These are phyloP conservation scores for Elephantulus edwardii DNA, from an alignment of 2,113 vertebrate genomes.

Conservation along the genomic window DNA sequence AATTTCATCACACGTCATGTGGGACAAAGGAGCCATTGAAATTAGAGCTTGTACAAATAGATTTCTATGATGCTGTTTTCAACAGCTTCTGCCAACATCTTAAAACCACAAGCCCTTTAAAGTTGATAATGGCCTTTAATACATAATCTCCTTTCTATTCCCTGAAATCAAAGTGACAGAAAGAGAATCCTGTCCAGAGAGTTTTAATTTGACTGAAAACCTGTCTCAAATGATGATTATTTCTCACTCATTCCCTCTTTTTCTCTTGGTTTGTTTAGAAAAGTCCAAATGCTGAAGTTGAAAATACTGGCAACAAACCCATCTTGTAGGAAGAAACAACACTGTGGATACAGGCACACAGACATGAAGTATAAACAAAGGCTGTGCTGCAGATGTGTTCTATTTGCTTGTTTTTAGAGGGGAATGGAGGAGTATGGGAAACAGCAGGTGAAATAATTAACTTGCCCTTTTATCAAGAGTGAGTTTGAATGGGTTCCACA, in stretches of 20 bases:
- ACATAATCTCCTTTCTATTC: slow-evolving; percentile 63
- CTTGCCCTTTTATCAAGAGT: neutral
- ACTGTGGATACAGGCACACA: slow-evolving; percentile 27
- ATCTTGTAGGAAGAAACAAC: slow-evolving; percentile 33
- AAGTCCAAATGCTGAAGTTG: slow-evolving; percentile 41
- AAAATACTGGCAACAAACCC: slow-evolving; percentile 52
- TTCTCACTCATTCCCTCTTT: slow-evolving; percentile 1
- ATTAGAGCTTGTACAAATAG: slow-evolving; percentile 12
- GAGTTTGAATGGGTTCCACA: slow-evolving; percentile 6
- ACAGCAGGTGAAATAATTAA: neutral
- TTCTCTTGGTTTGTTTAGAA: slow-evolving; percentile 68
- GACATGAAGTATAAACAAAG: slow-evolving; percentile 26
- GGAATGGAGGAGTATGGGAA: slow-evolving; percentile 15
- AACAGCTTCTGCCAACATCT: slow-evolving; percentile 60
- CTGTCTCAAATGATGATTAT: slow-evolving; percentile 66
- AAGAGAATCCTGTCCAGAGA: slow-evolving; percentile 43
- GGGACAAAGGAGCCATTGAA: slow-evolving; percentile 66
- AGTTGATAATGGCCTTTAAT: slow-evolving; percentile 70
- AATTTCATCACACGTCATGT: slow-evolving; percentile 65
- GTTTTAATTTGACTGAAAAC: slow-evolving; percentile 65
- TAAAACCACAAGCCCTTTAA: slow-evolving; percentile 72
- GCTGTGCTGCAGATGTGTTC: neutral
- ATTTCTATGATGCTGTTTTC: slow-evolving; percentile 59
- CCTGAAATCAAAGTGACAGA: slow-evolving; percentile 45
- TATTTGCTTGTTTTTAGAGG: slow-evolving; percentile 24